phyloP scores from a whole-genome alignment of 2,797 vertebrate species.

The Apogon hyalosoma region DNA sequence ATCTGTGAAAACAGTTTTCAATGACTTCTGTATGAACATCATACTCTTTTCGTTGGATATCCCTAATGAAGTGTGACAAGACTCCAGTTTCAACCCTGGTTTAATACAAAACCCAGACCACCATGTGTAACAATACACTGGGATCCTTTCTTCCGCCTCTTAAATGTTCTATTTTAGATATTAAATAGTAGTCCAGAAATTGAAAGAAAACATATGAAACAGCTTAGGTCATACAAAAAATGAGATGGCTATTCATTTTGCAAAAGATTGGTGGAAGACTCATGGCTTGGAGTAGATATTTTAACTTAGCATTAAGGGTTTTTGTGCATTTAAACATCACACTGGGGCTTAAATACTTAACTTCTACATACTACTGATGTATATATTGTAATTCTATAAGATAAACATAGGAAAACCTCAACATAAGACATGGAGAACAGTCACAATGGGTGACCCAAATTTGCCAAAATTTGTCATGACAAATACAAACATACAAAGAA shows the following conservation, averaged over 20 bases:
- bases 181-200: slow-evolving; percentile 26
- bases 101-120: slow-evolving; percentile 5
- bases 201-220: slow-evolving; percentile 44
- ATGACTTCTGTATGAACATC: too few species aligned
- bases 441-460: slow-evolving; percentile 31
- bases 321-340: slow-evolving; percentile 17
- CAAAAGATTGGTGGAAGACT: slow-evolving; percentile 21
- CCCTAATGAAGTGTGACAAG: slow-evolving; percentile 11
- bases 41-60: neutral
- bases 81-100: neutral
- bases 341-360: slow-evolving; percentile 18
- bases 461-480: slow-evolving; percentile 60
- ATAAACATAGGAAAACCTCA: slow-evolving; percentile 26
- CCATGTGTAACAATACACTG: neutral
- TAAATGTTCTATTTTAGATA: slow-evolving; percentile 21
- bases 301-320: slow-evolving; percentile 3
- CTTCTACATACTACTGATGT: too few species aligned
- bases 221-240: slow-evolving; percentile 33
- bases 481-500: slow-evolving; percentile 60
- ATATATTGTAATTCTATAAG: too few species aligned
- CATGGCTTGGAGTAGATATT: slow-evolving; percentile 6
- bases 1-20: too few species aligned
- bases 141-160: neutral
- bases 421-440: slow-evolving; percentile 19
- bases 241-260: slow-evolving; percentile 9